Evolutionary conservation across 2,113 vertebrate species (phyloP).

Genomic region (Apaloderma vittatum): DNA sequence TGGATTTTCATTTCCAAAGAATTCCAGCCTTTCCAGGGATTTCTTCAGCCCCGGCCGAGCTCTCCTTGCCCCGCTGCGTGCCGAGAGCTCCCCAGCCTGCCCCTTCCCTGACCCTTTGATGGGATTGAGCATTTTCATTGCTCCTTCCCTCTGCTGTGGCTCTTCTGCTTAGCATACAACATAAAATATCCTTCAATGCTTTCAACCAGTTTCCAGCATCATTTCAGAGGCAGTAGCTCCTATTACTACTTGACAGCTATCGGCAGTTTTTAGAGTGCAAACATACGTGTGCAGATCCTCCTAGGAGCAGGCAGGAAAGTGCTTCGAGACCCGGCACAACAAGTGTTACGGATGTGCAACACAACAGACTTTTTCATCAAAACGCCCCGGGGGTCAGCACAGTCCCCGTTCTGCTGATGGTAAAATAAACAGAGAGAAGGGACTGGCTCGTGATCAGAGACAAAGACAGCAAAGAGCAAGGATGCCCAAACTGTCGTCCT

Average conservation of each 20-base stretch:
- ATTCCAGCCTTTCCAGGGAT: background rate
- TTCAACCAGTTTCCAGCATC: background rate
- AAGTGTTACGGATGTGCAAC: background rate
- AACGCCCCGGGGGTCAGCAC: background rate
- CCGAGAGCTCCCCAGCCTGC: background rate
- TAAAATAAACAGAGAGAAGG: background rate
- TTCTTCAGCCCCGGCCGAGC: background rate
- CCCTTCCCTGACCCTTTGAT: background rate
- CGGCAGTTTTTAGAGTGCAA: background rate
- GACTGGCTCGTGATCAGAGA: background rate
- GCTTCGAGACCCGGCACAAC: background rate
- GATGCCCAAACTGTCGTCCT: background rate
- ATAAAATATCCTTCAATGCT: background rate
- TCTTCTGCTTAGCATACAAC: background rate
- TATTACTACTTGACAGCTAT: background rate
- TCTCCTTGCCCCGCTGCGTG: background rate
- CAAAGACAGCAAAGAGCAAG: background rate
- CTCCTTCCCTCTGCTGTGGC: background rate
- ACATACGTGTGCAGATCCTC: accelerated
- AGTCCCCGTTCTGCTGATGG: background rate
- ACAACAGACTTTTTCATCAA: background rate
- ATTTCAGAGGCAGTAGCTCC: background rate
- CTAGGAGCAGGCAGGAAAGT: background rate
- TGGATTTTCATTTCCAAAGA: background rate
- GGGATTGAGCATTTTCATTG: background rate